Base-by-base conservation (phyloP, 2,797 vertebrate genomes). In the Coreius guichenoti region DNA sequence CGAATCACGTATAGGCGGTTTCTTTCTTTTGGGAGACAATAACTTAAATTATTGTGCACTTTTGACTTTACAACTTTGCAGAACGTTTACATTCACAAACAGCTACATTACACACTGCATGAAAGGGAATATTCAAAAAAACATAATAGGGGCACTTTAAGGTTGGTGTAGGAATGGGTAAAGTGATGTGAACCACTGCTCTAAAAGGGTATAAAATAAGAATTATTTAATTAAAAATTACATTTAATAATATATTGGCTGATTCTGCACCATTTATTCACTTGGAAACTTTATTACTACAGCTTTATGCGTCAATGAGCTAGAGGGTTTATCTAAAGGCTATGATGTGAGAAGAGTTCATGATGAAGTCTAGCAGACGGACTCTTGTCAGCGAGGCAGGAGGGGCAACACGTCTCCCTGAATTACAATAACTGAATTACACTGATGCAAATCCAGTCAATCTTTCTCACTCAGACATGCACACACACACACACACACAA, bases 341-440 rank as follows among this genome's bases (percentile, higher is more conserved):
- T 39, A 33, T 70, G 51, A 43, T 86, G 47, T 77, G 49, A 80
- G 69, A 69, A 21, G 31, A 86, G 54, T 17, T 72, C 69, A 29
- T 49, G 39, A 79, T 45, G 54, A 82, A 49, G 69, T 79, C 75
- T 69, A 43, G 78, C 77, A 76, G 82, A 68, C 19, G 29, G 45
- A 73, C 43, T 45, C 70, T 33, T 54, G 56, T 83, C 56, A 73
- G 76, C 0, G 31, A 73, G 56, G n/a, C 39, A 47, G 67, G 31
- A 73, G 29, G 74, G 75, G 54, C 43, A 65, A 75, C 67, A 51
- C 51, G 45, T 54, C 69, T 76, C 17, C 13, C 61, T 58, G 23
- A 84, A 84, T 74, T 83, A 80, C 68, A 70, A 87, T 80, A 58
- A 83, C 33, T 65, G 47, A 54, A 33, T 69, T 79, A 81, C 47